Evolutionary conservation across 2,797 vertebrate species (phyloP).

Genomic region (Podarcis lilfordi): DNA sequence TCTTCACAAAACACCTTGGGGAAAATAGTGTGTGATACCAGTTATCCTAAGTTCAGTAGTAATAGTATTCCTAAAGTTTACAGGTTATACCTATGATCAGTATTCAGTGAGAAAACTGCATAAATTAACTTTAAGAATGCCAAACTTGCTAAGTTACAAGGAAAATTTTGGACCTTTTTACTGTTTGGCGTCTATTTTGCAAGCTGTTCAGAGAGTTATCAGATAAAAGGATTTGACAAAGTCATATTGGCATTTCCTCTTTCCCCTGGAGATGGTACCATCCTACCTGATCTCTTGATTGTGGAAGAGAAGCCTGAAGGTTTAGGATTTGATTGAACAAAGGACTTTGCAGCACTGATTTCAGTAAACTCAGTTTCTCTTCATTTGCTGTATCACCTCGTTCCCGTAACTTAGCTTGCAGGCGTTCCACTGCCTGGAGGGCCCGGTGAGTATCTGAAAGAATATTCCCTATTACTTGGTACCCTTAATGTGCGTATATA

Average conservation of each 20-base stretch:
- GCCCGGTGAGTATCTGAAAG: conserved; percentile 90
- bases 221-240: conserved; percentile 18
- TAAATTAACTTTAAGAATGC: neutral
- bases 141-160: neutral
- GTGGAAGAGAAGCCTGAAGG: conserved; percentile 92
- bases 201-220: conserved; percentile 51
- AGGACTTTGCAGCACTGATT: conserved; percentile 94
- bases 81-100: neutral
- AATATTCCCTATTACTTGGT: conserved; percentile 59
- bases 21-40: neutral
- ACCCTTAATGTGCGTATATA: conserved; percentile 8
- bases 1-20: neutral
- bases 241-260: neutral
- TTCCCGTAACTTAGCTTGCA: conserved; percentile 93
- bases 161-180: conserved; percentile 9
- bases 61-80: neutral
- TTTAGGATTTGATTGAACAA: conserved; percentile 96
- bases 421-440: conserved; percentile 94
- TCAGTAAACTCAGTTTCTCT: conserved; percentile 92
- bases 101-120: neutral
- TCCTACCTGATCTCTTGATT: conserved; percentile 92
- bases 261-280: neutral
- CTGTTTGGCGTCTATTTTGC: conserved; percentile 24
- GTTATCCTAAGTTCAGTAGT: neutral
- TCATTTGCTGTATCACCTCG: conserved; percentile 90